Evolutionary conservation across 2,888 invertebrate species (phyloP), one percentile per base, ranked within the genome.

Genomic region (Congeria kusceri): DNA sequence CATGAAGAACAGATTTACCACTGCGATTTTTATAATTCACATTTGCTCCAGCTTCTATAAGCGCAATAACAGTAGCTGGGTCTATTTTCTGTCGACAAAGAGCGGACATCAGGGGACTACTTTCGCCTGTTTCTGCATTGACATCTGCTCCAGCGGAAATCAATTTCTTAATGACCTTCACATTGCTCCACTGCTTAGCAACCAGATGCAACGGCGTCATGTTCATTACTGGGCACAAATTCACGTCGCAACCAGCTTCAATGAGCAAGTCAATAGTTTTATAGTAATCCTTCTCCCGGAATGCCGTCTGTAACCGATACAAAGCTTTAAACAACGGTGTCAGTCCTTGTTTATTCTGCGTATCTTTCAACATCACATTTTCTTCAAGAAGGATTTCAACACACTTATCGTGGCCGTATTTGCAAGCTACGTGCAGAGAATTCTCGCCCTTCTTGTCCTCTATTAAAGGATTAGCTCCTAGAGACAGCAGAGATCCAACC

Each of bases 141-240:
- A 90, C 89, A 68, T 89, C 76, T 3, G 88, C 90, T 29, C 89
- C 88, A 27, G 87, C 86, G 7, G 84, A 76, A 1, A 91, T 62
- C 5, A 91, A 83, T 58, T 87, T 71, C 53, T 83, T 77, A 0
- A 90, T 83, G 46, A 91, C 64, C 7, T 82, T 70, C 1, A 79
- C 71, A 49, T 88, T 87, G 13, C 88, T 89, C 72, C 91, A 88
- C n/a, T 85, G 85, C 4, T 89, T 87, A 20, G 92, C 91, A 9
- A 91, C 79, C 23, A 91, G 77, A 71, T 92, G 91, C 15, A 92
- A 77, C 3, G 91, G 90, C 15, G 91, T 89, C 28, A 89, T 84
- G 47, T 83, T 79, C 3, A 89, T 88, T 29, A 79, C 75, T 3
- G 89, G 86, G 46, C 86, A 77, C 18, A 89, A 79, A 69, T 90